Evolutionary conservation across 2,797 vertebrate species (phyloP), one percentile per base, ranked within the genome.

Genomic region (Syndactyla subalaris): DNA sequence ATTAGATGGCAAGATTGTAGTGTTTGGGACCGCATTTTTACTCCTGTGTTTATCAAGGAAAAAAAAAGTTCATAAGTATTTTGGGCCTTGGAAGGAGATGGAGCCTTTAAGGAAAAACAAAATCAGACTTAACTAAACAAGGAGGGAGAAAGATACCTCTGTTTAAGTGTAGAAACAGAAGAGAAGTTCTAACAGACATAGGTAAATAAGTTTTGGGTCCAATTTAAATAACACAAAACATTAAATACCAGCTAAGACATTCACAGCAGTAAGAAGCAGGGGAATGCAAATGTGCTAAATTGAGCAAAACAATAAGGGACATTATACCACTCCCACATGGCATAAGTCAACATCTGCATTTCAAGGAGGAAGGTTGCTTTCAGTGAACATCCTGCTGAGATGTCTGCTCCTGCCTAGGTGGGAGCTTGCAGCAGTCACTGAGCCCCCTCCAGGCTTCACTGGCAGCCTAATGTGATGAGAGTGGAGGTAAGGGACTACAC

Each of bases 161-260:
- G n/a, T 67, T 87, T 49, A 58, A 84, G 4, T 36, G 27, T 67
- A 54, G 45, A 87, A 90, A 74, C 15, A 82, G 49, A 92, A 77
- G 2, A 14, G 48, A 51, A 89, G 85, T 95, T 95, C 70, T 80
- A 90, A 84, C 21, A 89, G 52, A 51, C 12, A 24, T 41, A 51
- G 46, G 85, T 81, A 85, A 91, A 92, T 71, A 95, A 71, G 43
- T 26, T 88, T 92, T 88, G 54, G 30, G 94, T 93, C 87, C 38
- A 84, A 85, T 77, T 83, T 92, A 93, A 80, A 72, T 46, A 92
- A 55, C 21, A 38, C 32, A 65, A 90, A 61, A 20, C 55, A 46
- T 68, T 88, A 81, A 95, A 70, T 36, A 88, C 32, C 30, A 84
- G 27, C 57, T 61, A 85, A 76, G 45, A 80, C 14, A 55, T 78